These are phyloP conservation scores for Dasypolia templi DNA, from an alignment of 2,888 invertebrate species.

Conservation along the genomic window DNA sequence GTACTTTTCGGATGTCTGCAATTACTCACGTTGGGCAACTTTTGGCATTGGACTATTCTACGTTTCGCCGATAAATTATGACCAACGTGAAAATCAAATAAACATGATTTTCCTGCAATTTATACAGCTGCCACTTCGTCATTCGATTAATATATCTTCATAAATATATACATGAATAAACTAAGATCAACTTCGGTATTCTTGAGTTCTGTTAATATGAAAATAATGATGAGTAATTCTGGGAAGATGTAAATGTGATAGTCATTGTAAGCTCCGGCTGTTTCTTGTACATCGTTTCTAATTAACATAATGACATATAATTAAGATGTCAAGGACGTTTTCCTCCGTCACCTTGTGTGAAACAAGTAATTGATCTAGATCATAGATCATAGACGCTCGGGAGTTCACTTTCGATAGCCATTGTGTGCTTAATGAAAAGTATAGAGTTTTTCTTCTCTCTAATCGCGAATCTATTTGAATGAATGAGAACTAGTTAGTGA, in stretches of 20 bases:
- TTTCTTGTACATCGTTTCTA: slow-evolving; percentile 52
- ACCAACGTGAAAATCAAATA: slow-evolving; percentile 44
- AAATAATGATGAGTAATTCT: slow-evolving; percentile 59
- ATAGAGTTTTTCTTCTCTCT: slow-evolving; percentile 61
- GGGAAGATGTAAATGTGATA: slow-evolving; percentile 54
- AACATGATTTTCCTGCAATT: slow-evolving; percentile 43
- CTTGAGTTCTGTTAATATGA: slow-evolving; percentile 38
- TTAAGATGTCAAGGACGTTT: slow-evolving; percentile 60
- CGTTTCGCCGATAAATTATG: slow-evolving; percentile 21
- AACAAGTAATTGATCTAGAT: slow-evolving; percentile 59
- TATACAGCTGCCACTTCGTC: slow-evolving; percentile 47
- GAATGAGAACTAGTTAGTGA: slow-evolving; percentile 66
- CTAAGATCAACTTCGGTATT: slow-evolving; percentile 31
- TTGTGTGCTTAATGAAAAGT: slow-evolving; percentile 72
- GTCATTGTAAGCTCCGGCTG: slow-evolving; percentile 51
- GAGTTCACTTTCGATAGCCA: slow-evolving; percentile 73
- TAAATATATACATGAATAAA: slow-evolving; percentile 38
- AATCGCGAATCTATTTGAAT: slow-evolving; percentile 66
- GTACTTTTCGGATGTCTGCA: not conserved
- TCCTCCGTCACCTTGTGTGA: slow-evolving; percentile 47
- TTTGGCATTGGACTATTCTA: slow-evolving; percentile 45
- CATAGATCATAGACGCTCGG: slow-evolving; percentile 62
- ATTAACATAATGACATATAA: slow-evolving; percentile 53
- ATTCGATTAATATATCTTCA: slow-evolving; percentile 38
- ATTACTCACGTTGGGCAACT: slow-evolving; percentile 15